Evolutionary conservation across 2,113 vertebrate species (phyloP).

Genomic region (Cyprinodon variegatus): DNA sequence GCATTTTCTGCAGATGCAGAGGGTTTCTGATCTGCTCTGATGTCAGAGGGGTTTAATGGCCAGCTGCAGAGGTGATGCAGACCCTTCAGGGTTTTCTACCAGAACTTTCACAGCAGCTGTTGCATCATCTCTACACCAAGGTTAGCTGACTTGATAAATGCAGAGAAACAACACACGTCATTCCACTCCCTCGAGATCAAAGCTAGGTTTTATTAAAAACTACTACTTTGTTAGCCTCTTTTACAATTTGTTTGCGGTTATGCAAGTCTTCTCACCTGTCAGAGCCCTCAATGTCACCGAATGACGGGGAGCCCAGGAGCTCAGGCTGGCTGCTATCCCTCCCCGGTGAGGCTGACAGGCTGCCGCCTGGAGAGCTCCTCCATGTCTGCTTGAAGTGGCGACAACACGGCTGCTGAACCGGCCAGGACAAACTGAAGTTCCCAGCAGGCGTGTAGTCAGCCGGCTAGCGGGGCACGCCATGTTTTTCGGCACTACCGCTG

Average conservation of each 20-base stretch:
- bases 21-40: neutral
- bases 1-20: neutral
- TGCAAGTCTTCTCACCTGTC: slow-evolving; percentile 56
- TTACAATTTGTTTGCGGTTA: slow-evolving; percentile 11
- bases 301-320: slow-evolving; percentile 35
- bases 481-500: slow-evolving; percentile 45
- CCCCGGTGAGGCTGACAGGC: neutral
- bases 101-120: neutral
- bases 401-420: slow-evolving; percentile 5
- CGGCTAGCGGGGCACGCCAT: slow-evolving; percentile 69
- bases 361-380: neutral
- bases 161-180: neutral
- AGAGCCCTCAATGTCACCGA: slow-evolving; percentile 71
- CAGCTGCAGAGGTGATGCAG: neutral
- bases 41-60: neutral
- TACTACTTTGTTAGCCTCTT: neutral
- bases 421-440: slow-evolving; percentile 15
- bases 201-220: no score
- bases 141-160: neutral
- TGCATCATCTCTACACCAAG: neutral
- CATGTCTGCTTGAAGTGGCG: neutral
- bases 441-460: slow-evolving; percentile 38
- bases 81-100: neutral
- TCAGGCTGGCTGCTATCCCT: neutral
- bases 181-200: no score